These are phyloP conservation scores for Malurus alboscapulatus DNA, from an alignment of 2,113 vertebrate species.

Conservation along the genomic window DNA sequence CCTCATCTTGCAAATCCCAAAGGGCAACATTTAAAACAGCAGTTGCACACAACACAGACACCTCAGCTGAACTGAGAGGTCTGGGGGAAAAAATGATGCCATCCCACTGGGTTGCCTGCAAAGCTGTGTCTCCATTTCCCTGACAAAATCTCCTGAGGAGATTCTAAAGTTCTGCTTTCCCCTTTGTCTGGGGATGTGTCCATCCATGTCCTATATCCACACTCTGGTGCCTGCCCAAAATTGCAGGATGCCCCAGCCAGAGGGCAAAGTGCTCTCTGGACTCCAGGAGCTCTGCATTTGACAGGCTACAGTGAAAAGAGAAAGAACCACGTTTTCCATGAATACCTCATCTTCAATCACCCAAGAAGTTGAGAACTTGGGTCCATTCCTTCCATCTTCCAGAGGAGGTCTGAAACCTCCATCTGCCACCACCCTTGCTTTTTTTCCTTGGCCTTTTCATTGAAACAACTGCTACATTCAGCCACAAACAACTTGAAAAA, in stretches of 20 bases:
- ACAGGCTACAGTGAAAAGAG: not conserved
- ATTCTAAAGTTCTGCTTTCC: not conserved
- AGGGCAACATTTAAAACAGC: not conserved
- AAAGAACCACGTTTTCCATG: not conserved
- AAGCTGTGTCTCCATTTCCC: not conserved
- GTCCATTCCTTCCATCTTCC: not conserved
- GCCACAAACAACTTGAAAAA: not conserved
- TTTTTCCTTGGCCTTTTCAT: not conserved
- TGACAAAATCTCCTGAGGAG: not conserved
- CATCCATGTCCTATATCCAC: not conserved
- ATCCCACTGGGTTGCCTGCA: not conserved
- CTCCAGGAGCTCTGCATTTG: not conserved
- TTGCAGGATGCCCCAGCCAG: not conserved
- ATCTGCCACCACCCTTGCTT: not conserved
- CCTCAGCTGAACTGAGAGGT: not conserved
- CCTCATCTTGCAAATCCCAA: constrained; percentile 19
- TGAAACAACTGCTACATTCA: not conserved
- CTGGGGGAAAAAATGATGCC: not conserved
- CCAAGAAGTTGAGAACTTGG: not conserved
- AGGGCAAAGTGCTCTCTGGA: not conserved
- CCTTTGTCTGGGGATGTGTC: accelerated
- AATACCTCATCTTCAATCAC: not conserved
- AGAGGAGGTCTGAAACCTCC: not conserved
- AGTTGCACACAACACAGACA: not conserved
- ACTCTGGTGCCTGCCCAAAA: not conserved